Percentiles rank a stretch among this genome's conserved stretches.
Evolutionary conservation across 2,113 vertebrate genomes (phyloP).

Genomic region (Raja brachyura): DNA sequence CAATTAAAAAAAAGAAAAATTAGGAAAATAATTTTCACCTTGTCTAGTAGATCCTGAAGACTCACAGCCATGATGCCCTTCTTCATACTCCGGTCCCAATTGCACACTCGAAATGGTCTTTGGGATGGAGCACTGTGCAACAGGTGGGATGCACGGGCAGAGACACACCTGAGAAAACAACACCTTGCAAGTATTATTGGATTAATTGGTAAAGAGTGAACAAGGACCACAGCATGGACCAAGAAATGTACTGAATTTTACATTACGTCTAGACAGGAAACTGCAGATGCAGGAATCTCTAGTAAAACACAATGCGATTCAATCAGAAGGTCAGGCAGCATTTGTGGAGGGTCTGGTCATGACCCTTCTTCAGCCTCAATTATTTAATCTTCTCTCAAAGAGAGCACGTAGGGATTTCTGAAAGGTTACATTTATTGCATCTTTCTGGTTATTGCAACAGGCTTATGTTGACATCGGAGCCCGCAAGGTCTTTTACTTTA

Average conservation of each 20-base stretch:
- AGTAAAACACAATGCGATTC: no score
- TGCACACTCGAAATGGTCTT: constrained; percentile 71
- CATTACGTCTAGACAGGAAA: background rate
- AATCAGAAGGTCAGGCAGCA: no score
- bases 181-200: background rate
- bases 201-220: background rate
- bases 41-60: constrained; percentile 63
- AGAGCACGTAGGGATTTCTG: no score
- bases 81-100: constrained; percentile 64
- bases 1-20: no score
- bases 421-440: background rate
- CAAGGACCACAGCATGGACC: background rate
- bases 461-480: background rate
- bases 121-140: constrained; percentile 47
- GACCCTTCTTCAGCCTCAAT: no score
- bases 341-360: no score
- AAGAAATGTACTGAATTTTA: background rate
- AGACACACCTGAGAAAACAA: constrained; percentile 57
- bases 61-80: constrained; percentile 66
- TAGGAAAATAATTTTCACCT: constrained; percentile 57
- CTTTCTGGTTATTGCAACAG: background rate
- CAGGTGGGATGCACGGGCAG: constrained; percentile 70
- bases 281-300: no score
- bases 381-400: no score
- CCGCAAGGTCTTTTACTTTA: no score